These are phyloP conservation scores for Drosophila micromelanica DNA, from an alignment of 1,140 invertebrate species.

Conservation along the genomic window DNA sequence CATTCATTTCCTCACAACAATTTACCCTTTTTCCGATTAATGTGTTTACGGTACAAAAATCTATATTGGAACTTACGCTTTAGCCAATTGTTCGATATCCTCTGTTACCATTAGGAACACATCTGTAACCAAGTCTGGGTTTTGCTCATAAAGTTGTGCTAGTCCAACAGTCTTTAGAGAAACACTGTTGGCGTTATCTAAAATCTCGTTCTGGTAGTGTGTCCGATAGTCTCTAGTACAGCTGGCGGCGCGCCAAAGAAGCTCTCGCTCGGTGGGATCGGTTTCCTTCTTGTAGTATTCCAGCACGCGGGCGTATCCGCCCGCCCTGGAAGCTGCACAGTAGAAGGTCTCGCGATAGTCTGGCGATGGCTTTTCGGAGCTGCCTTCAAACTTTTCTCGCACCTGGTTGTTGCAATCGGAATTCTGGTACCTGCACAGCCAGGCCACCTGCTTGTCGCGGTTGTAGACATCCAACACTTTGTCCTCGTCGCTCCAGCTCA, in stretches of 20 bases:
- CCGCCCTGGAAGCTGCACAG: conserved; percentile 85
- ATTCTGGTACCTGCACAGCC: conserved; percentile 85
- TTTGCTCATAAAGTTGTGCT: conserved; percentile 79
- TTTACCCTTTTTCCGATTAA: too few species aligned
- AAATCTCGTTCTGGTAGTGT: conserved; percentile 47
- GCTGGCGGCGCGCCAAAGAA: conserved; percentile 56
- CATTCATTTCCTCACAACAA: too few species aligned
- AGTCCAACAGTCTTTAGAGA: conserved; percentile 65
- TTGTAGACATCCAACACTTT: conserved; percentile 74
- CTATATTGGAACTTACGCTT: conserved; percentile 56
- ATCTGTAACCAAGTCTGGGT: conserved; percentile 76
- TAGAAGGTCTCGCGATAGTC: conserved; percentile 87
- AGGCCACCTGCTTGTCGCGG: conserved; percentile 80
- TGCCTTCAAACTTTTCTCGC: conserved; percentile 13
- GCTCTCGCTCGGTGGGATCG: conserved; percentile 35
- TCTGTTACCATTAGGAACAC: conserved; percentile 55
- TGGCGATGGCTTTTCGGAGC: conserved; percentile 66
- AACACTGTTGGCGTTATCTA: conserved; percentile 10
- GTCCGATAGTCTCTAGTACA: conserved; percentile 44
- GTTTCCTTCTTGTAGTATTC: conserved; percentile 35
- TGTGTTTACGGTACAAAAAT: background rate
- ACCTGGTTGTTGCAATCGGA: conserved; percentile 82
- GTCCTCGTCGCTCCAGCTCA: conserved; percentile 31
- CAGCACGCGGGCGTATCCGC: conserved; percentile 41
- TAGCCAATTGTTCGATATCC: conserved; percentile 39